A percentile compares a stretch with the other conserved stretches of the same genome.
These are phyloP conservation scores for Barnardius zonarius DNA, from an alignment of 2,113 vertebrate species.

Conservation along the genomic window DNA sequence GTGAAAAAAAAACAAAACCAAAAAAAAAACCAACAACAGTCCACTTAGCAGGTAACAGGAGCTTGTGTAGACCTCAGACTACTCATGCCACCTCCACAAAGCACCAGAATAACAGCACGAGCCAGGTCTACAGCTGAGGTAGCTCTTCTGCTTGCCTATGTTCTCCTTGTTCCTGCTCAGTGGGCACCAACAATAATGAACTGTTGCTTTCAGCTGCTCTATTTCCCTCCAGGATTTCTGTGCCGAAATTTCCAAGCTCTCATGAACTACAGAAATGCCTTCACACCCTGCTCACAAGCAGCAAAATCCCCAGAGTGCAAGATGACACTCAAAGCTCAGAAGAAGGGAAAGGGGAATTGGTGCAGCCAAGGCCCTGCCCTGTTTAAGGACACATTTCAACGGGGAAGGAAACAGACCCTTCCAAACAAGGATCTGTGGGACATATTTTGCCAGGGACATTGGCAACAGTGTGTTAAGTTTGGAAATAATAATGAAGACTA, in stretches of 20 bases:
- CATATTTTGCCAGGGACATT: not conserved
- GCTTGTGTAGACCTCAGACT: not conserved
- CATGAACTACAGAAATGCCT: not conserved
- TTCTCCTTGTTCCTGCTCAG: not conserved
- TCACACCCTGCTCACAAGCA: not conserved
- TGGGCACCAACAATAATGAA: not conserved
- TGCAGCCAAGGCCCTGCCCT: not conserved
- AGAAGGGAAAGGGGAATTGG: not conserved
- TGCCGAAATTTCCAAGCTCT: not conserved
- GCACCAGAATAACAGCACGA: not conserved
- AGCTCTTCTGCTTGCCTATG: not conserved
- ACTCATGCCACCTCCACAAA: not conserved
- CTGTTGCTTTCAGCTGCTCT: not conserved
- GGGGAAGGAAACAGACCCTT: not conserved
- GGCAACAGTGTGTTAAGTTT: not conserved
- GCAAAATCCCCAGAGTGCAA: not conserved
- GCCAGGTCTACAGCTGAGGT: not conserved
- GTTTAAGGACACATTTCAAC: not conserved
- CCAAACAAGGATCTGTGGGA: not conserved
- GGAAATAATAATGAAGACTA: not conserved
- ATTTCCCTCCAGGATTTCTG: not conserved
- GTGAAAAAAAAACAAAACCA: not conserved
- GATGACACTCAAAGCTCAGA: not conserved
- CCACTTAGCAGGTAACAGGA: not conserved
- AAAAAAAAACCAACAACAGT: not conserved